Percentiles rank a stretch among this genome's conserved stretches.
These are phyloP conservation scores for Pediacus dermestoides DNA, from an alignment of 2,888 invertebrate genomes.

Conservation along the genomic window DNA sequence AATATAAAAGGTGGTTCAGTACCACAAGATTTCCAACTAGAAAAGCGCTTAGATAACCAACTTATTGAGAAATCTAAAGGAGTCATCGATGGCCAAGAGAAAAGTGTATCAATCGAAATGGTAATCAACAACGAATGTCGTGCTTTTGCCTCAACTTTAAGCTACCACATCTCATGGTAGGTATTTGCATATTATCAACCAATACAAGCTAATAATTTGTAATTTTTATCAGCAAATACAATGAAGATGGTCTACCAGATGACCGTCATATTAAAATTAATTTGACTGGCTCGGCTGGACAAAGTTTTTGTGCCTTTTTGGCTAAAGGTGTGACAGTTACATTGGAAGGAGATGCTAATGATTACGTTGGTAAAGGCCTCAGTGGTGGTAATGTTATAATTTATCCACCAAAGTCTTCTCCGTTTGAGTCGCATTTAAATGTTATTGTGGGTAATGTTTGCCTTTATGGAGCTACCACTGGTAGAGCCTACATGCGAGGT, in stretches of 20 bases:
- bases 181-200: conserved; percentile 35
- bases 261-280: conserved; percentile 73
- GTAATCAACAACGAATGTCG: conserved; percentile 87
- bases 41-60: conserved; percentile 76
- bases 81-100: conserved; percentile 70
- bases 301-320: conserved; percentile 98
- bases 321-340: conserved; percentile 85
- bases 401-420: conserved; percentile 81
- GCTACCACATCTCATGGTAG: conserved; percentile 92
- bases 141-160: conserved; percentile 89
- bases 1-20: conserved; percentile 89
- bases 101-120: conserved; percentile 69
- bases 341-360: conserved; percentile 95
- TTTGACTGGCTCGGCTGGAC: conserved; percentile 91
- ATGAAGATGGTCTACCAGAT: conserved; percentile 81
- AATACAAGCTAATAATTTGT: conserved; percentile 6
- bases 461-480: conserved; percentile 94
- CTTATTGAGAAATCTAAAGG: conserved; percentile 69
- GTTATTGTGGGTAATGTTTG: conserved; percentile 98
- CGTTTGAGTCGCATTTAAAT: conserved; percentile 89
- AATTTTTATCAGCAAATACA: conserved; percentile 66
- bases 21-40: conserved; percentile 81
- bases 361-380: conserved; percentile 94
- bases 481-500: conserved; percentile 82
- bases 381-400: conserved; percentile 94